Conservation (phyloP, 2,888 invertebrate genomes). For the Gandaritis pyraliata region DNA sequence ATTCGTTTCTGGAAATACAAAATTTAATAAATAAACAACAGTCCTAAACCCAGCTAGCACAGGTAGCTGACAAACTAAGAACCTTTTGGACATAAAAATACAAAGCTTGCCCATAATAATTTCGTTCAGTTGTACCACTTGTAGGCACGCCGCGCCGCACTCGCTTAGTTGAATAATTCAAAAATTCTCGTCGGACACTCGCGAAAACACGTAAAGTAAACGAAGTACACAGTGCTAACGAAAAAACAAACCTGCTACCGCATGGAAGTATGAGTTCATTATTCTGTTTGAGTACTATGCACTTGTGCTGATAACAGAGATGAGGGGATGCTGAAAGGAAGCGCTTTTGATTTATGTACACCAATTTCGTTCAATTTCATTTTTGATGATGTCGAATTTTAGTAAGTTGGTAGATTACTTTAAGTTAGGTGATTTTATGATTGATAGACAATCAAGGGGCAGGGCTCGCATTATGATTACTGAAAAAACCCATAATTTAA, state of each 20-base stretch:
- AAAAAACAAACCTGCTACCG: slow-evolving; percentile 46
- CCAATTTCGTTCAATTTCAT: slow-evolving; percentile 1
- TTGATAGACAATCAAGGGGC: too few relatives aligned
- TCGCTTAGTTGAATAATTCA: slow-evolving; percentile 70
- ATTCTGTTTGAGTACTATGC: slow-evolving; percentile 29
- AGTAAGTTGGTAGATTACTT: neutral
- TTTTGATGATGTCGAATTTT: neutral
- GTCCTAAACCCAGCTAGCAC: neutral
- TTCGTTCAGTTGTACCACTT: slow-evolving; percentile 10
- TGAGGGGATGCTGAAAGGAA: slow-evolving; percentile 16
- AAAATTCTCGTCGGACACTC: slow-evolving; percentile 62
- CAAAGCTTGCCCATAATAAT: slow-evolving; percentile 15
- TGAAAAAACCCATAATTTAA: too few relatives aligned
- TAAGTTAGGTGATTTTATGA: too few relatives aligned
- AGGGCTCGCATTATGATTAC: too few relatives aligned
- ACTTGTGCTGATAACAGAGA: slow-evolving; percentile 27
- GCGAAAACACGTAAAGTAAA: slow-evolving; percentile 60
- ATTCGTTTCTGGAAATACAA: too few relatives aligned
- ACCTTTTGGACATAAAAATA: neutral
- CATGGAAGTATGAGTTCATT: slow-evolving; percentile 27
- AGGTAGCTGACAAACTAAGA: neutral
- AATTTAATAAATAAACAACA: too few relatives aligned
- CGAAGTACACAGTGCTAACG: slow-evolving; percentile 51
- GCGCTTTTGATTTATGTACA: slow-evolving; percentile 13
- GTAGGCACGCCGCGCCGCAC: slow-evolving; percentile 45